Evolutionary conservation across 1,140 invertebrate genomes (phyloP).

Genomic region (Hetaerina americana): DNA sequence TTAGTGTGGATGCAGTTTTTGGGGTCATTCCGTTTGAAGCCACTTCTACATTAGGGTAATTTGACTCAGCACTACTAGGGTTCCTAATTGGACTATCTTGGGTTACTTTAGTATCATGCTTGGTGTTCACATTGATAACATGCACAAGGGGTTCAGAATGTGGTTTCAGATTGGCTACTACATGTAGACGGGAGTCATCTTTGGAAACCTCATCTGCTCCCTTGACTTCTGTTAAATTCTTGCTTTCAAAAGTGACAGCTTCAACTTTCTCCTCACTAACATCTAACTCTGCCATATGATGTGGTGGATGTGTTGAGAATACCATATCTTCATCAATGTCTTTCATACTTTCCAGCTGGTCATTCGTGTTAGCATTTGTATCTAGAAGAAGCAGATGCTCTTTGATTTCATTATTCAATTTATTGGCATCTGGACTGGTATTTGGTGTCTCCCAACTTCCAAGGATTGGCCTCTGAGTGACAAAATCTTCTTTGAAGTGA

Average conservation of each 20-base stretch:
- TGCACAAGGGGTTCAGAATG: background rate
- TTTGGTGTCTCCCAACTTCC: slow-evolving; percentile 13
- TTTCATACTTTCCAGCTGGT: background rate
- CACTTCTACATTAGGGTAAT: background rate
- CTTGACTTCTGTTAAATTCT: background rate
- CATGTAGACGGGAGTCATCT: background rate
- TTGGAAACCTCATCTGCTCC: background rate
- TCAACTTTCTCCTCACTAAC: background rate
- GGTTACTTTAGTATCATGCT: background rate
- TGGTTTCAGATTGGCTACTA: background rate
- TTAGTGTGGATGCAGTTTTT: background rate
- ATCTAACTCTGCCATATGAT: background rate
- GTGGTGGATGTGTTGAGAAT: background rate
- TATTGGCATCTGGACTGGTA: slow-evolving; percentile 15
- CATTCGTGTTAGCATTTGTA: background rate
- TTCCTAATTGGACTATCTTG: background rate
- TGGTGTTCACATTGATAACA: background rate
- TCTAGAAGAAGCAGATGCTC: background rate
- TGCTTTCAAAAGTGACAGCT: background rate
- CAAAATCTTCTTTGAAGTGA: no score
- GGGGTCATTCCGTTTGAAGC: background rate
- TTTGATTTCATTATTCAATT: slow-evolving; percentile 11
- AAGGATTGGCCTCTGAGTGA: slow-evolving; percentile 23
- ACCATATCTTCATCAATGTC: background rate
- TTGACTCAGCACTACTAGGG: background rate